Evolutionary conservation across 1,140 invertebrate genomes (phyloP).

Genomic region (Plutomurus gul): DNA sequence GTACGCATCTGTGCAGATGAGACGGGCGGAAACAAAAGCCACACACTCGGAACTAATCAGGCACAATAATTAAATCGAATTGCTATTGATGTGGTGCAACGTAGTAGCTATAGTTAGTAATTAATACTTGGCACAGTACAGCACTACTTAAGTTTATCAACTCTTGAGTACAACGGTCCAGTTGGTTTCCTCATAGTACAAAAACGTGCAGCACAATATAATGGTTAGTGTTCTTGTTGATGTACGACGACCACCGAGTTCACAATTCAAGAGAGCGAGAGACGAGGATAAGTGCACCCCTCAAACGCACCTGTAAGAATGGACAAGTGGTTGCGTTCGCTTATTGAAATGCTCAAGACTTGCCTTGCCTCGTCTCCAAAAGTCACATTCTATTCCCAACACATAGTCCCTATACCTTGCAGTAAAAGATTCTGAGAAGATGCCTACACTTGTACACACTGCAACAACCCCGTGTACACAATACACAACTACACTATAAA

Average conservation of each 20-base stretch:
- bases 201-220: no score
- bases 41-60: slow-evolving; percentile 13
- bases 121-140: slow-evolving; percentile 23
- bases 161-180: no score
- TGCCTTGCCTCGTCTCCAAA: not conserved
- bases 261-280: not conserved
- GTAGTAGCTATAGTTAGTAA: no score
- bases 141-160: not conserved
- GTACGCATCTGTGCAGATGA: no score
- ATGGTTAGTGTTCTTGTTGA: no score
- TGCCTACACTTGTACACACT: not conserved
- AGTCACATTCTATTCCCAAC: no score
- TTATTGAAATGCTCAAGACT: not conserved
- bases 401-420: no score
- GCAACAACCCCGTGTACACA: not conserved
- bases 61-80: slow-evolving; percentile 13
- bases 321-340: slow-evolving; percentile 16
- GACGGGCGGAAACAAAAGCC: not conserved
- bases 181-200: no score
- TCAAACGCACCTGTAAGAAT: slow-evolving; percentile 28
- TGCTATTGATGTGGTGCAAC: not conserved
- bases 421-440: no score
- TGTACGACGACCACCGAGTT: not conserved
- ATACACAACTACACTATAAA: not conserved
- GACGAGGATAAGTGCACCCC: not conserved